These are phyloP conservation scores for Carettochelys insculpta DNA, from an alignment of 2,113 vertebrate genomes.

Conservation along the genomic window DNA sequence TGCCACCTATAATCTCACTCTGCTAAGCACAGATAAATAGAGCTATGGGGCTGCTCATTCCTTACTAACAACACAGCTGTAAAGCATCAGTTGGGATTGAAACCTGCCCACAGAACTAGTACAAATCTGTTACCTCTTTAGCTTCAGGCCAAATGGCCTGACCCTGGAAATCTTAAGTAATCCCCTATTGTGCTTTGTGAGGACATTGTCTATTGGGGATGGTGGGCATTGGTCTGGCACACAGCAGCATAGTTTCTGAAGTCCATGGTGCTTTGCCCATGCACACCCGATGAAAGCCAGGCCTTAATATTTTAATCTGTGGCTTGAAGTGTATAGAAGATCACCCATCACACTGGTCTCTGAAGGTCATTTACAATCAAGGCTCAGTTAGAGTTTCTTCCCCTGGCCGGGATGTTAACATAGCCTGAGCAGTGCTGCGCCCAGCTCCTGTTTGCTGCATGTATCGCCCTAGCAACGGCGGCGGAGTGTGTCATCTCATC, in stretches of 20 bases:
- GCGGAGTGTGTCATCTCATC: neutral
- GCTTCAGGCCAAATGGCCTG: neutral
- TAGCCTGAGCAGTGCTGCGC: rapidly evolving
- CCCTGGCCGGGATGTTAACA: neutral
- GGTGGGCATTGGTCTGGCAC: neutral
- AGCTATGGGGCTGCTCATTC: rapidly evolving
- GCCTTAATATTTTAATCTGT: neutral
- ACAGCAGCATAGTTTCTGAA: rapidly evolving
- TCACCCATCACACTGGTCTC: neutral
- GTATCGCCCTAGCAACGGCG: rapidly evolving
- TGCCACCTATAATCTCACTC: neutral
- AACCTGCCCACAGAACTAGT: rapidly evolving
- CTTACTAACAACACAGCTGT: rapidly evolving
- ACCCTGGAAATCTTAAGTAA: neutral
- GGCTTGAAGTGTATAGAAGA: neutral
- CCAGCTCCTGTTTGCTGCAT: rapidly evolving
- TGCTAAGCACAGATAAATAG: neutral
- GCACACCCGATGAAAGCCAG: neutral
- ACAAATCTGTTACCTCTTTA: neutral
- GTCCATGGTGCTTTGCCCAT: neutral
- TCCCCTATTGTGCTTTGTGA: neutral
- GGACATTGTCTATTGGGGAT: neutral
- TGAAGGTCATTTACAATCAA: neutral
- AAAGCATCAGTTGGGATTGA: rapidly evolving
- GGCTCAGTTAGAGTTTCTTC: neutral